Conservation (phyloP, 1,140 invertebrate genomes). For the Drosophila biarmipes region DNA sequence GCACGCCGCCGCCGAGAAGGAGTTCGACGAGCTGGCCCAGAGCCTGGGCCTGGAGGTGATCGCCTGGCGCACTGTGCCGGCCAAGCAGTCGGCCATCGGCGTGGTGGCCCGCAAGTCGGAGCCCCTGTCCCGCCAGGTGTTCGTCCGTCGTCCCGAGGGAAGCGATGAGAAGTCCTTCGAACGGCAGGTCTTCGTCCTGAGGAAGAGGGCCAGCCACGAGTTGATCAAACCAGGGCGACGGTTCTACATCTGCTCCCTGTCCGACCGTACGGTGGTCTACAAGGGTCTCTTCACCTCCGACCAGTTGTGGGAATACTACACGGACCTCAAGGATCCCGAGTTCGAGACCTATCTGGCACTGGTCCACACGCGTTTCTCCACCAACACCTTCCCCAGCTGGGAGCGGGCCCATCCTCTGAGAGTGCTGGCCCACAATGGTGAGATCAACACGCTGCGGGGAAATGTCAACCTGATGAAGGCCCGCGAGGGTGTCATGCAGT, state of each 20-base stretch:
- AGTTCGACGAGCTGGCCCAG: constrained; percentile 92
- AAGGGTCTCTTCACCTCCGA: constrained; percentile 98
- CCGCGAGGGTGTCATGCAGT: constrained; percentile 98
- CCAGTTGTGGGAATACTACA: constrained; percentile 94
- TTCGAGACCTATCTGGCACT: constrained; percentile 98
- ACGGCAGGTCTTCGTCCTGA: constrained; percentile 93
- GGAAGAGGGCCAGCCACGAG: constrained; percentile 96
- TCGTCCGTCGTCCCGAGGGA: constrained; percentile 88
- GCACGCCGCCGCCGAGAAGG: constrained; percentile 91
- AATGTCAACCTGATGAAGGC: constrained; percentile 99
- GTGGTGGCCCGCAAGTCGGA: constrained; percentile 96
- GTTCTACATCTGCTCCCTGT: constrained; percentile 99
- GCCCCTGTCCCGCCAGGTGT: constrained; percentile 98
- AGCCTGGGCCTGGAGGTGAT: constrained; percentile 92
- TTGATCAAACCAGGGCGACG: constrained; percentile 92
- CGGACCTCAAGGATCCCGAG: constrained; percentile 89
- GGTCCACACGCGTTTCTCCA: constrained; percentile 98
- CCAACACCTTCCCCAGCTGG: constrained; percentile 99
- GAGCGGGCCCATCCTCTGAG: constrained; percentile 99
- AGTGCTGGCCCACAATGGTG: constrained; percentile 98
- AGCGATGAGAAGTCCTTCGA: constrained; percentile 87
- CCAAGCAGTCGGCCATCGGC: constrained; percentile 93
- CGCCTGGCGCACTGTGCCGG: constrained; percentile 96
- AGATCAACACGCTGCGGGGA: constrained; percentile 99
- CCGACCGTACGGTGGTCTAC: constrained; percentile 95